Percentiles rank a stretch among this genome's conserved stretches.
Conservation (phyloP, 1,140 invertebrate genomes). For the Scaptomyza graminum region DNA sequence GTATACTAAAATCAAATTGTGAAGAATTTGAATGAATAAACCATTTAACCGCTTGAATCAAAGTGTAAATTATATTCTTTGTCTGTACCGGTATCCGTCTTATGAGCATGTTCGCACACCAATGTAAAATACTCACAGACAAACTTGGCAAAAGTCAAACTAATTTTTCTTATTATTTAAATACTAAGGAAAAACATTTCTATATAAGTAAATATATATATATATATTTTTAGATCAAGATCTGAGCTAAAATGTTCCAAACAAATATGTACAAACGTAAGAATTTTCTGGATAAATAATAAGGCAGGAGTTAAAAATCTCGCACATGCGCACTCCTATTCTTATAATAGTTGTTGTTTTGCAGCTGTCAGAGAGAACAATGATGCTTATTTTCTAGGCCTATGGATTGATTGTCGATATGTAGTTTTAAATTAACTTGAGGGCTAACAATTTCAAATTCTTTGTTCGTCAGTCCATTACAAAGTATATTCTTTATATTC, state of each 20-base stretch:
- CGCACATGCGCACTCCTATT: conserved; percentile 59
- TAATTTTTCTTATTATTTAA: background rate
- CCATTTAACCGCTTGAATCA: too few species aligned
- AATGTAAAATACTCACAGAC: background rate
- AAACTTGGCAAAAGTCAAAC: background rate
- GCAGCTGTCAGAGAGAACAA: background rate
- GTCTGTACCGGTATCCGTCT: conserved; percentile 31
- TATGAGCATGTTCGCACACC: conserved; percentile 28
- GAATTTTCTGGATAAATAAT: conserved; percentile 19
- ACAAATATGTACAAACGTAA: background rate
- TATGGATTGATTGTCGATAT: background rate
- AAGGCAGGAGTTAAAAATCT: conserved; percentile 25
- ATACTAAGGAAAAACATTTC: background rate
- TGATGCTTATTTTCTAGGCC: background rate
- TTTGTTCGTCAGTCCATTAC: too few species aligned
- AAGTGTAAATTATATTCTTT: too few species aligned
- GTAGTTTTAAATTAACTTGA: too few species aligned
- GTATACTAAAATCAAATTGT: too few species aligned
- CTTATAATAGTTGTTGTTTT: conserved; percentile 9
- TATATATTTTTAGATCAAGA: background rate
- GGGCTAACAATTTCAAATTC: too few species aligned
- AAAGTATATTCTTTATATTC: too few species aligned
- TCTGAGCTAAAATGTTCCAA: background rate
- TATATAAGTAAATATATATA: background rate
- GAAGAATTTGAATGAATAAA: too few species aligned